A percentile compares a stretch with the other conserved stretches of the same genome.
phyloP scores from a whole-genome alignment of 1,140 invertebrate genomes.

The Caenorhabditis briggsae region DNA sequence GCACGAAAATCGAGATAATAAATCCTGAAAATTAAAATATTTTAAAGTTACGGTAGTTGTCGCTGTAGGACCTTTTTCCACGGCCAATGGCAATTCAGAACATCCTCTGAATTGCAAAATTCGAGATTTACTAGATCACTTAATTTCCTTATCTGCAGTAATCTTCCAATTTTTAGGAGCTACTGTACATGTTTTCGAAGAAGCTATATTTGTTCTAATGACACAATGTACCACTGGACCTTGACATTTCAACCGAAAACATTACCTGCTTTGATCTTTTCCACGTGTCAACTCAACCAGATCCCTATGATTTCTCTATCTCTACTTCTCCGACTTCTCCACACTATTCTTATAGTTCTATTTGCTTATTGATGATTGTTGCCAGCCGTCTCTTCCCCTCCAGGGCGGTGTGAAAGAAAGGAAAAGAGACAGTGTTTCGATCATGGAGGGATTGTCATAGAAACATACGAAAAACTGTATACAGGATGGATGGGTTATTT shows the following conservation, averaged over 20 bases:
- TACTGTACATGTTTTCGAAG: too few species aligned
- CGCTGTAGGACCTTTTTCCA: too few species aligned
- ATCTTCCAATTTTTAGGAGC: too few species aligned
- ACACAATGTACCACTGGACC: neutral
- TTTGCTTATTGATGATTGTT: conserved; percentile 49
- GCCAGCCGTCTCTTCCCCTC: conserved; percentile 28
- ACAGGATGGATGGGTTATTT: conserved; percentile 55
- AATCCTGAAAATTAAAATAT: too few species aligned
- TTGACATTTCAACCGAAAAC: neutral
- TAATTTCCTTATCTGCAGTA: too few species aligned
- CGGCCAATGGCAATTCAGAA: too few species aligned
- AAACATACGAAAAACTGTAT: conserved; percentile 35
- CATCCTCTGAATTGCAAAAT: too few species aligned
- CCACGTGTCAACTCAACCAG: conserved; percentile 42
- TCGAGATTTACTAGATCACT: too few species aligned
- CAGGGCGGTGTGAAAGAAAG: conserved; percentile 47
- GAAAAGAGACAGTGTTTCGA: neutral
- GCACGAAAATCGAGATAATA: too few species aligned
- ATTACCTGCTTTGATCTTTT: conserved; percentile 10
- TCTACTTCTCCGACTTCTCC: neutral
- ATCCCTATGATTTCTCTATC: conserved; percentile 23
- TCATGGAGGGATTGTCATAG: neutral
- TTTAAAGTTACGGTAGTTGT: too few species aligned
- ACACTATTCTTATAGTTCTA: neutral
- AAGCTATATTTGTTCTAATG: neutral